Evolutionary conservation across 2,113 vertebrate genomes (phyloP), one percentile per base, ranked within the genome.

Genomic region (Ivindomyrus marchei): DNA sequence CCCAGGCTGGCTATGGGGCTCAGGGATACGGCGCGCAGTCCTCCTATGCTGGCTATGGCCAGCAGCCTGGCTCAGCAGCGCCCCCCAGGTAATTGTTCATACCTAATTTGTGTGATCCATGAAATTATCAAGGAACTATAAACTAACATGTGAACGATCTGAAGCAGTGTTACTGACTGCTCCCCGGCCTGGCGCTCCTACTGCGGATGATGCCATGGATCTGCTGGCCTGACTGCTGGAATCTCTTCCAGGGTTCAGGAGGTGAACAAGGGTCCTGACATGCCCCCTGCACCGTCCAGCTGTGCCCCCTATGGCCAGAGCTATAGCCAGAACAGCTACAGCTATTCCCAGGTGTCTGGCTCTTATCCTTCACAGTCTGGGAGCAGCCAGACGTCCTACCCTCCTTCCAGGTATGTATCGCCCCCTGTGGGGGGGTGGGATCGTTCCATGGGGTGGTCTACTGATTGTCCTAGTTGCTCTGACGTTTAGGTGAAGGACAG

Each of bases 311-410:
- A 97, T 94, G 96, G 95, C 93, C 96, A 97, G 89, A 66, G 58
- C 6, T 97, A 97, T 0, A 96, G 96, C 66, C 96, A 97, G 91
- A 96, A 95, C 94, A 97, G 95, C 95, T 97, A 97, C 95, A 96
- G 95, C 90, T 97, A 97, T 42, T 95, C 96, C 66, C 97, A 97
- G 93, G 96, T 96, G 83, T 96, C 96, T 92, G 95, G 96, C 93
- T 96, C 94, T 94, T 97, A 97, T 92, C 96, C 97, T 3, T 94
- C 97, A 95, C 97, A 97, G 91, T 96, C 96, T 0, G 96, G 96
- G 89, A 95, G 92, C 0, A 96, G 96, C 0, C 97, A 96, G 0
- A 95, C 97, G 52, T 96, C 94, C 94, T 97, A 97, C 92, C 96
- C 96, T 2, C 96, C 97, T 0, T 96, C 96, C 93, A 97, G 97